These are phyloP conservation scores for Mantis religiosa DNA, from an alignment of 2,888 invertebrate genomes.

Conservation along the genomic window DNA sequence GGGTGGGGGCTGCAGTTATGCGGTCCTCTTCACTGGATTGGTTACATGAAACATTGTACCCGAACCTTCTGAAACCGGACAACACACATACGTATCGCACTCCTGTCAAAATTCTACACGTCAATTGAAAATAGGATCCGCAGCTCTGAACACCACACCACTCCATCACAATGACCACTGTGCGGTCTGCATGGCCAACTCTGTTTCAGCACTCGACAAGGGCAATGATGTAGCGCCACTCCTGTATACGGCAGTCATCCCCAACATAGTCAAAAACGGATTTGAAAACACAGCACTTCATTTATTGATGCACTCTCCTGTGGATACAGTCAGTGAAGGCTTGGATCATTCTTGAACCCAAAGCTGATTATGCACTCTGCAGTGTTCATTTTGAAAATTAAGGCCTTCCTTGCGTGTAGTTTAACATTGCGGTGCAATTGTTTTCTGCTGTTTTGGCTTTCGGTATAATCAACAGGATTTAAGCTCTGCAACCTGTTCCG, in stretches of 20 bases:
- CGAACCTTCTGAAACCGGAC: neutral
- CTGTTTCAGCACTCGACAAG: neutral
- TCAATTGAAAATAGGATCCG: constrained; percentile 15
- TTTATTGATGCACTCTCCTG: neutral
- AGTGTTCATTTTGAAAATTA: neutral
- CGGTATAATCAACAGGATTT: too few species aligned
- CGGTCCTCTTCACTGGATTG: constrained; percentile 7
- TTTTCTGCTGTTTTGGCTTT: too few species aligned
- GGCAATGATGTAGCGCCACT: neutral
- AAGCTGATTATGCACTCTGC: neutral
- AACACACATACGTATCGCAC: neutral
- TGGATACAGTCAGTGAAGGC: neutral
- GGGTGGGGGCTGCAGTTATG: neutral
- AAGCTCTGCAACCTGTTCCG: too few species aligned
- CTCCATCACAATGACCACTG: neutral
- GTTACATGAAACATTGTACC: constrained; percentile 10
- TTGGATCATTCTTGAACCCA: neutral
- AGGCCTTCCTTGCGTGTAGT: too few species aligned
- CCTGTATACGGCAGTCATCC: neutral
- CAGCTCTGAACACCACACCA: neutral
- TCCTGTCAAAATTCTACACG: constrained; percentile 17
- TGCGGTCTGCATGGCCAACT: neutral
- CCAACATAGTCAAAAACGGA: neutral
- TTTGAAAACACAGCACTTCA: neutral
- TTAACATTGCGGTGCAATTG: too few species aligned